phyloP scores from a whole-genome alignment of 2,113 vertebrate species.

The Perccottus glenii region DNA sequence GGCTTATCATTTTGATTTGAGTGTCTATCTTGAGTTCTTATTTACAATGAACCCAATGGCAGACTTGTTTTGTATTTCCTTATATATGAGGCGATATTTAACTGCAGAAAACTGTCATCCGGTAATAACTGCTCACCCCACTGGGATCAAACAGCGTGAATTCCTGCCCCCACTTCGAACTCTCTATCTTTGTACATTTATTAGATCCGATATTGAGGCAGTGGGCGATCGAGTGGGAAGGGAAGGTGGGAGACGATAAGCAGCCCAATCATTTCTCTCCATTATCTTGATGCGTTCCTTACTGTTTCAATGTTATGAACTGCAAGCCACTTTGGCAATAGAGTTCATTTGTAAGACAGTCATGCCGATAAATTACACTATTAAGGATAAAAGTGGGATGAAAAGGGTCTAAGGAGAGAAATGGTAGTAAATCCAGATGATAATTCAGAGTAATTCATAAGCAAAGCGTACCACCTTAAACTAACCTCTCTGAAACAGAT shows the following conservation, averaged over 20 bases:
- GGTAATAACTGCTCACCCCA: slow-evolving; percentile 35
- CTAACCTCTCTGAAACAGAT: too few species aligned
- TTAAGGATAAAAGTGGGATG: not conserved
- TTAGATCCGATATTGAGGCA: slow-evolving; percentile 51
- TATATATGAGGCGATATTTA: slow-evolving; percentile 1
- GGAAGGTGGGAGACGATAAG: not conserved
- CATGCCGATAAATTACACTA: slow-evolving; percentile 35
- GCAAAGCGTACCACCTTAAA: too few species aligned
- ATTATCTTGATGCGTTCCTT: slow-evolving; percentile 52
- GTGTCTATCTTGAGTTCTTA: slow-evolving; percentile 25
- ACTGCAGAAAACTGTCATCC: slow-evolving; percentile 19
- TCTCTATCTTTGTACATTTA: slow-evolving; percentile 39
- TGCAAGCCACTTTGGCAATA: slow-evolving; percentile 36
- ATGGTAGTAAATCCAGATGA: not conserved
- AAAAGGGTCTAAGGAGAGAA: not conserved
- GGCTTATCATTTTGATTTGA: slow-evolving; percentile 49
- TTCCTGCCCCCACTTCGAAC: slow-evolving; percentile 40
- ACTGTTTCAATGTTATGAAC: slow-evolving; percentile 43
- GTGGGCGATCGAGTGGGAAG: slow-evolving; percentile 37
- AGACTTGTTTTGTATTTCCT: slow-evolving; percentile 8
- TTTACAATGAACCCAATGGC: slow-evolving; percentile 3
- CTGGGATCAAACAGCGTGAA: slow-evolving; percentile 33
- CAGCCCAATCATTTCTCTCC: slow-evolving; percentile 44
- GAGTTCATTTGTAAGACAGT: slow-evolving; percentile 45
- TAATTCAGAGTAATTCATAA: too few species aligned